Conservation (phyloP, 2,888 invertebrate species). For the Eupelmus urozonus region DNA sequence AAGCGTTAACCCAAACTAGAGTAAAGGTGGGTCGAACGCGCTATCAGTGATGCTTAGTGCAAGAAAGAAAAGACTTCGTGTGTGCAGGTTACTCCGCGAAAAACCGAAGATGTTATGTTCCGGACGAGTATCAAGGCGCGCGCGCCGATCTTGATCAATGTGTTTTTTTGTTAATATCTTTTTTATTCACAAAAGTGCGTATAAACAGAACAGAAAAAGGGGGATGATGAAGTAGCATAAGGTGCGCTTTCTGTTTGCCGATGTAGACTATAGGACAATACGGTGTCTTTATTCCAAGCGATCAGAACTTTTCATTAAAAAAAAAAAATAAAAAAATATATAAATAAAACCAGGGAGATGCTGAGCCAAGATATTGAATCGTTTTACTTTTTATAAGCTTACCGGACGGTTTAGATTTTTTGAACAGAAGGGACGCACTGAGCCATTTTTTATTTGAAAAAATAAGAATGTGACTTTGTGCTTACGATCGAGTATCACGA, state of each 20-base stretch:
- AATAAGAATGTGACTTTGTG: constrained; percentile 52
- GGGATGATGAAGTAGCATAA: background rate
- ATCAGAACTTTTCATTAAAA: constrained; percentile 63
- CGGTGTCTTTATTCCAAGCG: constrained; percentile 64
- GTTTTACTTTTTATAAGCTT: constrained; percentile 68
- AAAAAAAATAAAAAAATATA: constrained; percentile 50
- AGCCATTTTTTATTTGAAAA: constrained; percentile 56
- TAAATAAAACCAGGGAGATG: no score
- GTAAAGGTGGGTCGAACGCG: constrained; percentile 56
- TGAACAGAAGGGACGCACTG: constrained; percentile 60
- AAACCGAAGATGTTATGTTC: constrained; percentile 59
- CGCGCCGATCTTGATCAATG: constrained; percentile 59
- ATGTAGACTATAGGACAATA: constrained; percentile 65
- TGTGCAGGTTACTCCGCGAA: constrained; percentile 58
- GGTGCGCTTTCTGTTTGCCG: constrained; percentile 53
- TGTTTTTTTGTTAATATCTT: constrained; percentile 41
- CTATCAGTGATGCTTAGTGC: constrained; percentile 21
- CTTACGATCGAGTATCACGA: constrained; percentile 53
- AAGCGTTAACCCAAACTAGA: constrained; percentile 57
- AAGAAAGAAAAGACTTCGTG: constrained; percentile 51
- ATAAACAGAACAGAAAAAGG: constrained; percentile 53
- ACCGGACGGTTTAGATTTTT: constrained; percentile 66
- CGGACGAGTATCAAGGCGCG: constrained; percentile 61
- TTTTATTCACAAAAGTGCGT: constrained; percentile 58
- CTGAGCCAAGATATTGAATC: constrained; percentile 61